Base-by-base conservation (phyloP, 2,113 vertebrate species). In the Platysternon megacephalum region DNA sequence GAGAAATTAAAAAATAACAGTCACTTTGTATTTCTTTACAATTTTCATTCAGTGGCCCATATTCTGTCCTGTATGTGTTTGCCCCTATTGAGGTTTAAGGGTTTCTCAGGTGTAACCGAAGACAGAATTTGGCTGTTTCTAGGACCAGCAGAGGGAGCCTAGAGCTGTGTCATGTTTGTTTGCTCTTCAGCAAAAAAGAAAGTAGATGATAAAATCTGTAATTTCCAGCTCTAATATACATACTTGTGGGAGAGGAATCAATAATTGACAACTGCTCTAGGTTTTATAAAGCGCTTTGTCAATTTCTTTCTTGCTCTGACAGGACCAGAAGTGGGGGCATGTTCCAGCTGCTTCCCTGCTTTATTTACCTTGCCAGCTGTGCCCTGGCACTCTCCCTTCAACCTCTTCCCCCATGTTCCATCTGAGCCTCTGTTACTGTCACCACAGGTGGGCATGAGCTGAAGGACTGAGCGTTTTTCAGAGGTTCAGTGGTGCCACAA, bases 11-110 rank as follows among this genome's bases (percentile, higher is more conserved):
- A 58, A 9, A 90, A 80, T 14, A 29, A 79, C 17, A 44, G 19
- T 46, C 53, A 79, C 6, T 39, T 48, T 58, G 14, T 85, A 22
- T 93, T 93, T 91, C 44, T 72, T 88, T 74, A 42, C 19, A 56
- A 0, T 61, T 91, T 53, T 46, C 85, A 28, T 17, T 2, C 49
- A 0, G 0, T 79, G n/a, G 80, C 12, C 6, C 87, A 26, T 78
- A 11, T 86, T 94, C 79, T 93, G n/a, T 21, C 84, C 58, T 21
- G 4, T 24, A 32, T 12, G 0, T 51, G 4, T 72, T n/a, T 26
- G 28, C 48, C 82, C 21, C 46, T 86, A 72, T 55, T 53, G 74
- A 14, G 44, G 76, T 7, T 80, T 65, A 11, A 8, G 4, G 91
- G 32, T 5, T 86, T 79, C 78, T 68, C 14, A 6, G 48, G 7